Percentiles rank a stretch among this genome's conserved stretches.
These are phyloP conservation scores for Zaprionus taronus DNA, from an alignment of 1,140 invertebrate species.

Conservation along the genomic window DNA sequence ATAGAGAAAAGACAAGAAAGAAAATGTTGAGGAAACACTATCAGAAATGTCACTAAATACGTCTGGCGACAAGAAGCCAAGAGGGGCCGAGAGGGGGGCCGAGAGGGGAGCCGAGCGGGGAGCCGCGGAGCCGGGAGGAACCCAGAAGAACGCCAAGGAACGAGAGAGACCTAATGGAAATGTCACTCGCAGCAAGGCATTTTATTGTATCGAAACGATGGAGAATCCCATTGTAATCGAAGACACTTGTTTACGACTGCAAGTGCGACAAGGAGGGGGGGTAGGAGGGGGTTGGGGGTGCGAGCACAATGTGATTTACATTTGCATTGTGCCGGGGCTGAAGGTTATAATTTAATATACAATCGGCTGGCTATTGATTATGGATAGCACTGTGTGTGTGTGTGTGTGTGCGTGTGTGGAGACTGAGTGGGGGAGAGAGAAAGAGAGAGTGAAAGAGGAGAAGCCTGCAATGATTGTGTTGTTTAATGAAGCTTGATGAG, in stretches of 20 bases:
- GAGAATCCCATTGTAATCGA: conserved; percentile 16
- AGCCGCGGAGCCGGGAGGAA: not conserved
- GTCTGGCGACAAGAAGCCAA: not conserved
- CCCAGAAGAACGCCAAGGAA: not conserved
- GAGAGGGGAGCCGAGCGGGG: not conserved
- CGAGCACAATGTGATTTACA: conserved; percentile 1
- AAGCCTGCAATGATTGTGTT: conserved; percentile 18
- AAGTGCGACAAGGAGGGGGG: not conserved
- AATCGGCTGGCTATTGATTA: conserved; percentile 3
- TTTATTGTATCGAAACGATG: conserved; percentile 23
- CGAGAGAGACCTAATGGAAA: conserved; percentile 28
- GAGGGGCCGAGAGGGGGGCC: not conserved
- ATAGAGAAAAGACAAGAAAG: not conserved
- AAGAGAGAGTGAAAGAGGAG: not conserved
- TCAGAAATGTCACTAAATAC: conserved; percentile 35
- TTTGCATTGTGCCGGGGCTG: conserved; percentile 3
- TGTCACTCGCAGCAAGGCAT: conserved; percentile 29
- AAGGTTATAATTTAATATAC: conserved; percentile 7
- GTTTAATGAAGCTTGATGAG: conserved; percentile 42
- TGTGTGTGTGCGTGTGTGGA: not conserved
- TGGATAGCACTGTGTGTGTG: not conserved
- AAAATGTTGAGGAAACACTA: not conserved
- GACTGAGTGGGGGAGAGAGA: not conserved
- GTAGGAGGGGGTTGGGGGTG: not conserved
- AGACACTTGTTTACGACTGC: conserved; percentile 6